Conservation (phyloP, 2,888 invertebrate species). For the Argyra leucocephala region DNA sequence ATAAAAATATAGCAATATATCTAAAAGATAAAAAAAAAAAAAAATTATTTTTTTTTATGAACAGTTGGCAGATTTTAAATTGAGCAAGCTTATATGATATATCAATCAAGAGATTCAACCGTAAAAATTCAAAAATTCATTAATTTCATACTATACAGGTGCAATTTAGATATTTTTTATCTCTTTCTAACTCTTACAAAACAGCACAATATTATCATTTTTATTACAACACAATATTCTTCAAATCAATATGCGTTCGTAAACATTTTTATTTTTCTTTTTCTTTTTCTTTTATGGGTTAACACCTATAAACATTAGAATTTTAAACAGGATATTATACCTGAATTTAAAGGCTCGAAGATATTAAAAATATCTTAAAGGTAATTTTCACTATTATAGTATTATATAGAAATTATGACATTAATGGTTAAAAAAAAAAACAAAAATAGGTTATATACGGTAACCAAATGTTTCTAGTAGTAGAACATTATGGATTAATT, state of each 20-base stretch:
- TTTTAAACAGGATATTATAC: no score
- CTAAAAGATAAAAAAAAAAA: no score
- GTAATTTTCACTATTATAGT: not conserved
- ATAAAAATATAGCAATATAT: no score
- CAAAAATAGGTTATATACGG: not conserved
- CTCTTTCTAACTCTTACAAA: conserved; percentile 1
- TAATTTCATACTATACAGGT: conserved; percentile 2
- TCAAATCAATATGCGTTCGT: not conserved
- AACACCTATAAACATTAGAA: not conserved
- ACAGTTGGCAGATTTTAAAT: not conserved
- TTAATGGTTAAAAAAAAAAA: not conserved
- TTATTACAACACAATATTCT: not conserved
- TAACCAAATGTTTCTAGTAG: not conserved
- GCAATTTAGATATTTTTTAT: not conserved
- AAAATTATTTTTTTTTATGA: not conserved
- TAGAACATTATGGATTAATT: conserved; percentile 3
- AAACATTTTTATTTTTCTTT: not conserved
- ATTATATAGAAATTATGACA: conserved; percentile 1
- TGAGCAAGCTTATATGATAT: not conserved
- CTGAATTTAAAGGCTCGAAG: no score
- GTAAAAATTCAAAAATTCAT: conserved; percentile 4
- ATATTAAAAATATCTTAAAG: not conserved
- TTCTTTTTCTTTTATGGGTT: not conserved
- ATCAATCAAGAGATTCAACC: not conserved
- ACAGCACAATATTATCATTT: no score